These are phyloP conservation scores for Ageneiosus marmoratus DNA, from an alignment of 2,113 vertebrate genomes.

Conservation along the genomic window DNA sequence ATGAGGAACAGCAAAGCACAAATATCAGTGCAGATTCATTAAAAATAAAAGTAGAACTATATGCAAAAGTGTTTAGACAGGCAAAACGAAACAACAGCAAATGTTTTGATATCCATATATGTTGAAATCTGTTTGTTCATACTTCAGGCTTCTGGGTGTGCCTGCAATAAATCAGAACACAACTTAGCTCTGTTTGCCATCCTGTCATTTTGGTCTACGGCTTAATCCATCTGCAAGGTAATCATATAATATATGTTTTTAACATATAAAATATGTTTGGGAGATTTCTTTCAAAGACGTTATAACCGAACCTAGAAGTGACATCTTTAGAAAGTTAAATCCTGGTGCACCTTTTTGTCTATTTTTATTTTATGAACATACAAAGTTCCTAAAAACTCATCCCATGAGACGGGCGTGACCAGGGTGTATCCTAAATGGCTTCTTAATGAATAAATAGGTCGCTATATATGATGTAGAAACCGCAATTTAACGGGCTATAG, in stretches of 20 bases:
- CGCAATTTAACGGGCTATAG: not conserved
- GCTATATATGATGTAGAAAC: not conserved
- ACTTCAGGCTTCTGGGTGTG: constrained; percentile 4
- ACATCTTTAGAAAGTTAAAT: not conserved
- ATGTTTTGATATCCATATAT: not conserved
- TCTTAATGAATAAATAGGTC: not conserved
- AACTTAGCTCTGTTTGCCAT: constrained; percentile 2
- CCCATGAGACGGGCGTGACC: not conserved
- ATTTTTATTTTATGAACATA: not conserved
- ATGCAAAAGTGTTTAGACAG: not conserved
- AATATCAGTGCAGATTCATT: not conserved
- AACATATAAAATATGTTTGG: not conserved
- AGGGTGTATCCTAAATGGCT: not conserved
- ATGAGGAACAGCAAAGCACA: not conserved
- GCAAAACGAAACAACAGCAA: not conserved
- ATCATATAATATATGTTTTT: not conserved
- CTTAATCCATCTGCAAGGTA: not conserved
- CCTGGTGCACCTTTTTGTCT: not conserved
- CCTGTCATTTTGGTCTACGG: not conserved
- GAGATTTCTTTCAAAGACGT: not conserved
- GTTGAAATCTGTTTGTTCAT: not conserved
- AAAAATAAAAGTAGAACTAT: not conserved
- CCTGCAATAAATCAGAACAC: not conserved
- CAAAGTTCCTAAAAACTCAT: not conserved
- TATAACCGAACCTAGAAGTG: not conserved